These are phyloP conservation scores for Lydus trimaculatus DNA, from an alignment of 2,888 invertebrate species.

Conservation along the genomic window DNA sequence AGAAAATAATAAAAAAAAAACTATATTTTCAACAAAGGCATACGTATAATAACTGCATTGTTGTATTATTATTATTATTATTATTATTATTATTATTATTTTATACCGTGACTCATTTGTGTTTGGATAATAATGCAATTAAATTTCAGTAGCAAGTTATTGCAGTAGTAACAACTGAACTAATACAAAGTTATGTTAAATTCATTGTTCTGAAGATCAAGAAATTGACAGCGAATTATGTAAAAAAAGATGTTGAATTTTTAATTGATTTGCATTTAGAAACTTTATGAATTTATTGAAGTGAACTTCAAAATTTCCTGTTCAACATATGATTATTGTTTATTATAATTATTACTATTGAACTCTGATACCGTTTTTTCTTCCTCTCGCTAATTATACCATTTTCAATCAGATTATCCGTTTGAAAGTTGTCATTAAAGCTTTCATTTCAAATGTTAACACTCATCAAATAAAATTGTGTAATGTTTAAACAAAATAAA, in stretches of 20 bases:
- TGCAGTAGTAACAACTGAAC: constrained; percentile 7
- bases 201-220: neutral
- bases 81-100: constrained; percentile 5
- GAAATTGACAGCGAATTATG: neutral
- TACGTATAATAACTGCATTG: neutral
- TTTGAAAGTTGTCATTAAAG: neutral
- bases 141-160: constrained; percentile 15
- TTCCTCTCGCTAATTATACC: neutral
- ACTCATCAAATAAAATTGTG: neutral
- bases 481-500: too few species aligned
- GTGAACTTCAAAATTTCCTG: neutral
- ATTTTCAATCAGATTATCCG: neutral
- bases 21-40: neutral
- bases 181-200: neutral
- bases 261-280: neutral
- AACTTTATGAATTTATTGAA: neutral
- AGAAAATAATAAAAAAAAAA: neutral
- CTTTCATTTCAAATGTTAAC: neutral
- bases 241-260: neutral
- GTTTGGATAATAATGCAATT: constrained; percentile 14
- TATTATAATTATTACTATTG: neutral
- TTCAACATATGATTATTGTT: neutral
- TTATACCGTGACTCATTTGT: constrained; percentile 7
- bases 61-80: neutral
- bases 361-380: neutral